Conservation (phyloP, 2,797 vertebrate genomes). For the Hipposideros larvatus region DNA sequence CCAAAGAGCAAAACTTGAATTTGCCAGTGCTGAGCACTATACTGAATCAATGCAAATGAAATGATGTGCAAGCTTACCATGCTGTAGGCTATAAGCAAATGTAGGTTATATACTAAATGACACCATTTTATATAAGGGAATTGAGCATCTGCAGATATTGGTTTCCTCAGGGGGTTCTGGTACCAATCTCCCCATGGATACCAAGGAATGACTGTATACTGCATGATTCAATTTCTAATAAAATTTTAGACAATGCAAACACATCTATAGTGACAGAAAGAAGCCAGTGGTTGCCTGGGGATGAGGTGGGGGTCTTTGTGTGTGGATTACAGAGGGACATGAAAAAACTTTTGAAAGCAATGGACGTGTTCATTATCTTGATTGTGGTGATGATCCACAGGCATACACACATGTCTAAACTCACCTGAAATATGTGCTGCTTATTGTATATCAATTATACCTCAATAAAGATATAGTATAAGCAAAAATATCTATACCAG, state of each 20-base stretch:
- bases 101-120: background rate
- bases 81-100: background rate
- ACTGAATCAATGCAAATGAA: too few relatives aligned
- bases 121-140: background rate
- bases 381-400: background rate
- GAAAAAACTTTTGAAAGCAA: background rate
- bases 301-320: too few relatives aligned
- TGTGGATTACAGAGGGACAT: background rate
- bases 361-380: background rate
- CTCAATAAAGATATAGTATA: background rate
- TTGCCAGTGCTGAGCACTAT: too few relatives aligned
- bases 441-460: background rate
- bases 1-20: background rate
- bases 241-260: background rate
- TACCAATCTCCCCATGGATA: background rate
- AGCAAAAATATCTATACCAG: background rate
- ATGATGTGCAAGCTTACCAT: background rate
- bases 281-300: background rate
- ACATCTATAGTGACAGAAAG: background rate
- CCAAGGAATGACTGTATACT: background rate
- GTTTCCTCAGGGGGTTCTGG: background rate
- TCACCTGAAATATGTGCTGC: background rate
- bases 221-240: background rate
- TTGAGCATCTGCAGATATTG: background rate
- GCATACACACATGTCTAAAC: background rate